These are phyloP conservation scores for Chelonus formosanus DNA, from an alignment of 2,888 invertebrate species.

Conservation along the genomic window DNA sequence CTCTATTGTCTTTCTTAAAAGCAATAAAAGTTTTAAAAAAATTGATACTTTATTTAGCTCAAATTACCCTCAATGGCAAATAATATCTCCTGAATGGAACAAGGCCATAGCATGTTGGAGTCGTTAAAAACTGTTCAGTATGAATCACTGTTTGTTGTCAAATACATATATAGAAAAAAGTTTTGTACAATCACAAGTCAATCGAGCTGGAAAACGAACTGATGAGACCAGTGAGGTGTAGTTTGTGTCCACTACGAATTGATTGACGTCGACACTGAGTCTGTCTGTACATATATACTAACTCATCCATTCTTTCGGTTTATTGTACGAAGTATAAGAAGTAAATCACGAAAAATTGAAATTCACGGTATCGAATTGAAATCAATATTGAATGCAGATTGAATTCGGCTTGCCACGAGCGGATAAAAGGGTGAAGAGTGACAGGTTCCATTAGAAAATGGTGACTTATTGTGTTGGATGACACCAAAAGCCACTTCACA, in stretches of 20 bases:
- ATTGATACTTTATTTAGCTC: no score
- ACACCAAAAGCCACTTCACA: slow-evolving; percentile 55
- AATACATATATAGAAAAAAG: slow-evolving; percentile 3
- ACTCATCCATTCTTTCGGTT: background rate
- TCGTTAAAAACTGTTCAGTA: no score
- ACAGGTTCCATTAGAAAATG: slow-evolving; percentile 57
- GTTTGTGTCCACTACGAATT: slow-evolving; percentile 27
- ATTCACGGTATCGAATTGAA: slow-evolving; percentile 59
- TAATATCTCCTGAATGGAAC: no score
- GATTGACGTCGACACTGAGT: slow-evolving; percentile 21
- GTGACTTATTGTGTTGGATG: slow-evolving; percentile 55
- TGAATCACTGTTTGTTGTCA: background rate
- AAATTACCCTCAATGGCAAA: no score
- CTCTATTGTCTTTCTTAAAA: background rate
- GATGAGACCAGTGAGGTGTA: slow-evolving; percentile 5
- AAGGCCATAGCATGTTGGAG: no score
- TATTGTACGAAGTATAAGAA: slow-evolving; percentile 46
- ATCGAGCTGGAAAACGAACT: background rate
- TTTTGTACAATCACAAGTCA: background rate
- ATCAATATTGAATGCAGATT: slow-evolving; percentile 63
- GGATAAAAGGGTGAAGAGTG: slow-evolving; percentile 47
- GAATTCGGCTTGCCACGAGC: slow-evolving; percentile 48
- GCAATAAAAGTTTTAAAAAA: no score
- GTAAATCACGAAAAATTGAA: slow-evolving; percentile 60
- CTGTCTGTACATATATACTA: background rate